phyloP scores from a whole-genome alignment of 2,113 vertebrate genomes.

The Ivindomyrus marchei region DNA sequence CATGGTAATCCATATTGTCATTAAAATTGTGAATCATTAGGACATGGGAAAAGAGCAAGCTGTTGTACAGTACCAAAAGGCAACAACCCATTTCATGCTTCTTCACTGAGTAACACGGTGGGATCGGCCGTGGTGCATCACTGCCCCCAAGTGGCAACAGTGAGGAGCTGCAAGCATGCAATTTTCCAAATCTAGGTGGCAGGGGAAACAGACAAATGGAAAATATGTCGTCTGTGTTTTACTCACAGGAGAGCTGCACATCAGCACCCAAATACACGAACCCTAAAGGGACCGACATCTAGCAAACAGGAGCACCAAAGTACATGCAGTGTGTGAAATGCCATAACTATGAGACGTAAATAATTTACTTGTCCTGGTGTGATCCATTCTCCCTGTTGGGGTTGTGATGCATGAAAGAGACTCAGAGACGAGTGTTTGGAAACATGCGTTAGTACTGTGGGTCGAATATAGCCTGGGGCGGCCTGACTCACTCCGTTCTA shows the following conservation, averaged over 20 bases:
- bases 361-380: conserved; percentile 1
- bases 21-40: conserved; percentile 62
- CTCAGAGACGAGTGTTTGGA: background rate
- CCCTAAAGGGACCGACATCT: background rate
- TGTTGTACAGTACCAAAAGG: conserved; percentile 47
- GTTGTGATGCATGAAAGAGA: background rate
- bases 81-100: conserved; percentile 39
- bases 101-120: background rate
- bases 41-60: conserved; percentile 51
- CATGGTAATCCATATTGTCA: conserved; percentile 63
- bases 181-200: background rate
- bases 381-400: background rate
- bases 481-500: conserved; percentile 50
- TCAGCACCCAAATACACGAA: conserved; percentile 12
- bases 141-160: conserved; percentile 50
- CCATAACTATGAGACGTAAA: background rate
- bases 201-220: conserved; percentile 26
- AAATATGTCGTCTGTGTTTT: conserved; percentile 37
- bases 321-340: background rate
- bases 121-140: conserved; percentile 45
- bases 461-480: conserved; percentile 45
- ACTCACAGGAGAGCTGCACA: conserved; percentile 23
- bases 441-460: background rate
- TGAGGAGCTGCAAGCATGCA: conserved; percentile 2
- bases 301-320: background rate